Base-by-base conservation (phyloP, 2,888 invertebrate genomes). In the Sipunculus nudus region DNA sequence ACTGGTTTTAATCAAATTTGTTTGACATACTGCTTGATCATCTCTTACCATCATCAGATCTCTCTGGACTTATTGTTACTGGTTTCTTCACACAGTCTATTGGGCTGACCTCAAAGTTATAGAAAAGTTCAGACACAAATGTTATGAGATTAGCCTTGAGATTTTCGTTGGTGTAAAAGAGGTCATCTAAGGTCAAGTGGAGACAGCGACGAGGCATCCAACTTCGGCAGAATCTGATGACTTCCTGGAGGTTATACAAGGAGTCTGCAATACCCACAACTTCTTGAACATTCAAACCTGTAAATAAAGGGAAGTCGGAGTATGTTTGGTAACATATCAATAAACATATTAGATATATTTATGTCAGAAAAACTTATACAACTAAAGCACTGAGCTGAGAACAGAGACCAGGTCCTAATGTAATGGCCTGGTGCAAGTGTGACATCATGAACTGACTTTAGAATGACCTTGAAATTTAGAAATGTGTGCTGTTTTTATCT, bases 171-270 rank as follows among this genome's bases (percentile, higher is more conserved):
- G 94, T 92, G 81, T 94, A 96, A 39, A 95, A 92, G 72, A 96
- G 90, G 84, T 97, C 96, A 84, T 96, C 96, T n/a, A 94, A 92
- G 85, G 91, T 89, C 89, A 96, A 91, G 84, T 95, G 94, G 87
- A 94, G 95, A 82, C 93, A 91, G 78, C 92, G 89, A 81, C 91
- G 90, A 76, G 95, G 94, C 83, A 96, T 88, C 83, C 91, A 89
- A 78, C 89, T 88, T 77, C 88, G 87, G 82, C 94, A 95, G 87
- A 96, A 96, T 80, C 91, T 89, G 83, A 91, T 89, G 66, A 96
- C 92, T 78, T 95, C 87, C 84, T 91, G 89, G 54, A 96, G 89
- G 86, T 96, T 96, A 86, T 94, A 92, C 74, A 96, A 88, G 73
- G 93, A 94, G 85, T 96, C 95, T 71, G 93, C 92, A 63, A 93